Conservation (phyloP, 2,888 invertebrate genomes). For the Cheilosia grossa region DNA sequence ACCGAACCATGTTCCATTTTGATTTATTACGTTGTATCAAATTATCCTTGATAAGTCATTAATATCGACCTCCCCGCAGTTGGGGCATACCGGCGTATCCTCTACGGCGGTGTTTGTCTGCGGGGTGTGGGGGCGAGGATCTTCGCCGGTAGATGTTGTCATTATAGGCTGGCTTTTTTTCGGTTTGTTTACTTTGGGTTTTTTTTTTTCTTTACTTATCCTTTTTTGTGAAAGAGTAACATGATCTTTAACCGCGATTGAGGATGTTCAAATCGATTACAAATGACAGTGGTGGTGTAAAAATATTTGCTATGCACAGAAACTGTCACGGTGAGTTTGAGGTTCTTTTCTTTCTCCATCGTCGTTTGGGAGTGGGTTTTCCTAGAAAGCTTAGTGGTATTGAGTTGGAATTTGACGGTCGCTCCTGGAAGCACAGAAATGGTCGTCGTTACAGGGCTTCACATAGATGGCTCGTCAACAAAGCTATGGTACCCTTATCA, state of each 20-base stretch:
- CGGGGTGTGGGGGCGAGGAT: constrained; percentile 5
- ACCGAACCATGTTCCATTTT: constrained; percentile 77
- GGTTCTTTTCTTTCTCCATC: background rate
- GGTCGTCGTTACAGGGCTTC: too few species aligned
- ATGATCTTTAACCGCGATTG: constrained; percentile 69
- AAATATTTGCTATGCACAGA: constrained; percentile 66
- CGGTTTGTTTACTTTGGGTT: constrained; percentile 50
- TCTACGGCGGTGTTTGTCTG: constrained; percentile 26
- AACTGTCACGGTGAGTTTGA: constrained; percentile 49
- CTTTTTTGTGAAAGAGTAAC: constrained; percentile 42
- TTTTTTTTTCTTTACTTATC: constrained; percentile 6
- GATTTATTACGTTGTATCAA: constrained; percentile 83
- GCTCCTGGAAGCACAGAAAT: too few species aligned
- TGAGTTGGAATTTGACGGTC: too few species aligned
- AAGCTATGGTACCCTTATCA: too few species aligned
- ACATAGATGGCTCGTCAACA: too few species aligned
- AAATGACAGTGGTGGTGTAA: constrained; percentile 73
- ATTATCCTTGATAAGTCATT: constrained; percentile 84
- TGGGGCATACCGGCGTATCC: constrained; percentile 32
- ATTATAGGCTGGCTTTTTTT: constrained; percentile 57
- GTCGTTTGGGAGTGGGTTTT: too few species aligned
- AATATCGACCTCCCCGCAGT: constrained; percentile 80
- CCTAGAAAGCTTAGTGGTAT: too few species aligned
- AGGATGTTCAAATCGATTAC: constrained; percentile 74
- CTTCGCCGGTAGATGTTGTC: constrained; percentile 49